These are phyloP conservation scores for Tetranychus cinnabarinus DNA, from an alignment of 1,140 invertebrate genomes.

Conservation along the genomic window DNA sequence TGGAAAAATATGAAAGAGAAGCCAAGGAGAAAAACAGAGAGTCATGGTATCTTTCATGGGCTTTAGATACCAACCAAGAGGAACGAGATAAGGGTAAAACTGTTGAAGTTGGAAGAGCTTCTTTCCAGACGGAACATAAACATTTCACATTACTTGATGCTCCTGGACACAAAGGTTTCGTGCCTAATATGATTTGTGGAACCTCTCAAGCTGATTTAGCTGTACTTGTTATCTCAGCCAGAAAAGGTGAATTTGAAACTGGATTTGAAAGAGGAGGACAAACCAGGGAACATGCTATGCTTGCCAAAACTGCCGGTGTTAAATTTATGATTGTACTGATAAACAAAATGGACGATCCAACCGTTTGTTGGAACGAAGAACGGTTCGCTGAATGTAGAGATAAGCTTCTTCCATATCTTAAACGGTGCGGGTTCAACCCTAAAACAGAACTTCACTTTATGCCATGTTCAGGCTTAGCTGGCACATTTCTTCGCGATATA, in stretches of 20 bases:
- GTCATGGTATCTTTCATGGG: slow-evolving; percentile 99
- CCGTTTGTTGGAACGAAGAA: slow-evolving; percentile 86
- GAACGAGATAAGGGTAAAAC: slow-evolving; percentile 95
- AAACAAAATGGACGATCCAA: slow-evolving; percentile 99
- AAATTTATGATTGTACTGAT: slow-evolving; percentile 93
- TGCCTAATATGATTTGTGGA: slow-evolving; percentile 99
- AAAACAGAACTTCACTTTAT: slow-evolving; percentile 90
- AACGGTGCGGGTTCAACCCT: slow-evolving; percentile 89
- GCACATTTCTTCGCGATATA: slow-evolving; percentile 62
- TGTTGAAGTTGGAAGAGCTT: slow-evolving; percentile 93
- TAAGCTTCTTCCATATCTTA: slow-evolving; percentile 84
- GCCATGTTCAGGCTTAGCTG: slow-evolving; percentile 88
- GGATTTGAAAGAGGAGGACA: slow-evolving; percentile 98
- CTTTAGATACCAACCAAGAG: slow-evolving; percentile 77
- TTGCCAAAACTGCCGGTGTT: slow-evolving; percentile 86
- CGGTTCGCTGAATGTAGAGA: slow-evolving; percentile 31
- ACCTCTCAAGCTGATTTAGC: slow-evolving; percentile 94
- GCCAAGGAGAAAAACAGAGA: slow-evolving; percentile 97
- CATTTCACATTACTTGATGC: slow-evolving; percentile 99
- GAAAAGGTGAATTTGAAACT: slow-evolving; percentile 99
- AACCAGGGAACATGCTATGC: slow-evolving; percentile 97
- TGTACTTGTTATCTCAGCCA: slow-evolving; percentile 88
- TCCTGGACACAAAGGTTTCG: slow-evolving; percentile 94
- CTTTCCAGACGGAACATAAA: slow-evolving; percentile 96
- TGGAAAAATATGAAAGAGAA: slow-evolving; percentile 98